Conservation (phyloP, 2,797 vertebrate genomes). For the Ammospiza maritima region DNA sequence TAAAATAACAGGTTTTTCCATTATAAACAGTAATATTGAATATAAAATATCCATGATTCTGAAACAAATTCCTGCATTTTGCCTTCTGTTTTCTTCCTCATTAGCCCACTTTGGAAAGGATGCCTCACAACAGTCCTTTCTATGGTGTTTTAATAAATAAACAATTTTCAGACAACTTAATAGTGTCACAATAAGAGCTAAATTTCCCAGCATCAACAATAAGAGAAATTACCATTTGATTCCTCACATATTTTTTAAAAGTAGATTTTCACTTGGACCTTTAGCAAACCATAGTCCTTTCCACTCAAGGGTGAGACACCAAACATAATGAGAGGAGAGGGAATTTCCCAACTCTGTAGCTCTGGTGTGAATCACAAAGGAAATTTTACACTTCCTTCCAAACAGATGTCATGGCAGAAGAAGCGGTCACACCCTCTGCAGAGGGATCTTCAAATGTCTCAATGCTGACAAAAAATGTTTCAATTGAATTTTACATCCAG, state of each 20-base stretch:
- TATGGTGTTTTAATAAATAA: not conserved
- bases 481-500: constrained; percentile 24
- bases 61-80: not conserved
- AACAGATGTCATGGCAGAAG: constrained; percentile 66
- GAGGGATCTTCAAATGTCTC: constrained; percentile 52
- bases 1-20: not conserved
- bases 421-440: constrained; percentile 53
- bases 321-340: not conserved
- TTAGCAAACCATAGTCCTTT: not conserved
- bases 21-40: not conserved
- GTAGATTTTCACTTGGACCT: not conserved
- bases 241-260: not conserved
- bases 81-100: not conserved
- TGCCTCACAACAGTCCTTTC: not conserved
- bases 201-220: not conserved
- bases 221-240: not conserved
- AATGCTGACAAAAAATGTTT: constrained; percentile 50
- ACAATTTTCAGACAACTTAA: not conserved
- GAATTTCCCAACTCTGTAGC: constrained; percentile 28
- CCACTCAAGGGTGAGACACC: not conserved
- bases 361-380: constrained; percentile 42
- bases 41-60: not conserved
- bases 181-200: not conserved
- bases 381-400: constrained; percentile 46
- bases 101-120: not conserved